Base-by-base conservation (phyloP, 92 coral and sea anemone species). In the Zoanthus sansibaricus region DNA sequence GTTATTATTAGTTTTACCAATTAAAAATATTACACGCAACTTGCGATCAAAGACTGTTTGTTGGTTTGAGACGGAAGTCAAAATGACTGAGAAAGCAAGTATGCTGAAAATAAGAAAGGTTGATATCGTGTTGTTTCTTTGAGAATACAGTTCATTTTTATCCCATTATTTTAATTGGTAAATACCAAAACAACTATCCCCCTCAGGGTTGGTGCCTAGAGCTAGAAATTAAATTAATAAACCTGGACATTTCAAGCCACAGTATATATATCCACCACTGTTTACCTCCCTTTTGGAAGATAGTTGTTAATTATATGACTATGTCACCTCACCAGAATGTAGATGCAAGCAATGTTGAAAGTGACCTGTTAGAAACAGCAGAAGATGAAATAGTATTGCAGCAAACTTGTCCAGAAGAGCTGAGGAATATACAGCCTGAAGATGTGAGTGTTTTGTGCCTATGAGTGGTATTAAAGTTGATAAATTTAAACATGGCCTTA, bases 341-440 rank as follows among this genome's bases (percentile, higher is more conserved):
- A 69, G 95, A 88, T 70, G 76, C 91, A 6, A 89, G 79, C 69
- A 92, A 92, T 58, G 8, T 94, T 30, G 85, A 88, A 72, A 88
- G 79, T n/a, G 98, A 94, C 42, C 84, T 88, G 11, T 76, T 94
- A 16, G 98, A 93, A 83, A 82, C 89, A 44, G 76, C 87, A n/a
- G 90, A 87, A 74, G 99, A 94, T 68, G 67, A 80, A 3, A 72
- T 78, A 74, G 98, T 96, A 17, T 75, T 96, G 51, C 78, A 93
- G 21, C 94, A 94, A 48, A 58, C 82, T 10, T 96, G 99, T 85
- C 99, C 99, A 13, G 90, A 87, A 25, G 89, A 92, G 87, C 90
- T 95, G 66, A 84, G 66, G 64, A 69, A 91, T 67, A 89, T 95
- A 55, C 90, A 86, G 79, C 94, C 98, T 52, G 96, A 95, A 79